Base-by-base conservation (phyloP, 1,140 invertebrate species). In the Epicauta chinensis region DNA sequence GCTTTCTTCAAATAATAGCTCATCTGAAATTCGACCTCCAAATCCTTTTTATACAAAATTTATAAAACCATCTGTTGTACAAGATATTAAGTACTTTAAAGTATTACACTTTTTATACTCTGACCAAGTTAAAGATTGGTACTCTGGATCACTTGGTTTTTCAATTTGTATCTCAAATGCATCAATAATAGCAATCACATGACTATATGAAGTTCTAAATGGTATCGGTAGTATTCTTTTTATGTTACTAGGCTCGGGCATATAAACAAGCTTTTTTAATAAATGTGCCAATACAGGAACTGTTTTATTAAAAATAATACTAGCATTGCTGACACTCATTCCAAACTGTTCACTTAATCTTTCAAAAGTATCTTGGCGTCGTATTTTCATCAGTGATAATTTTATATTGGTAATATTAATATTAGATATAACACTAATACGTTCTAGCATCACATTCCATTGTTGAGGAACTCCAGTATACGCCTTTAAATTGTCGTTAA, bases 41-140 rank as follows among this genome's bases (percentile, higher is more conserved):
- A 56, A 71, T 11, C 66, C 68, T 39, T 17, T 16, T 10, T 67
- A 72, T 39, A 70, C 60, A 56, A 62, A 71, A 49, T 64, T 70
- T 39, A 71, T 62, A 7, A 71, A 52, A 2, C 70, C 68, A 55
- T 71, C 61, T 17, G 62, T 64, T 53, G 65, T 71, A 42, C 42
- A 55, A 16, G 64, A 66, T 41, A 73, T 64, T 14, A 71, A 55
- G 62, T 69, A 71, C 60, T 73, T 71, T 37, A 72, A 35, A 11
- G 68, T 73, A 54, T 73, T 72, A 48, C 57, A 63, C 31, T 59
- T 55, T 56, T 68, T 67, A 49, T 70, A 68, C 2, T 64, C 45
- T 6, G 64, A 70, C 65, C 69, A 71, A 1, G 65, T 71, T 32
- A 49, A 52, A 42, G 55, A 51, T 56, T 46, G 58, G 16, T 51